These are phyloP conservation scores for Acanthochromis polyacanthus DNA, from an alignment of 2,113 vertebrate species.

Conservation along the genomic window DNA sequence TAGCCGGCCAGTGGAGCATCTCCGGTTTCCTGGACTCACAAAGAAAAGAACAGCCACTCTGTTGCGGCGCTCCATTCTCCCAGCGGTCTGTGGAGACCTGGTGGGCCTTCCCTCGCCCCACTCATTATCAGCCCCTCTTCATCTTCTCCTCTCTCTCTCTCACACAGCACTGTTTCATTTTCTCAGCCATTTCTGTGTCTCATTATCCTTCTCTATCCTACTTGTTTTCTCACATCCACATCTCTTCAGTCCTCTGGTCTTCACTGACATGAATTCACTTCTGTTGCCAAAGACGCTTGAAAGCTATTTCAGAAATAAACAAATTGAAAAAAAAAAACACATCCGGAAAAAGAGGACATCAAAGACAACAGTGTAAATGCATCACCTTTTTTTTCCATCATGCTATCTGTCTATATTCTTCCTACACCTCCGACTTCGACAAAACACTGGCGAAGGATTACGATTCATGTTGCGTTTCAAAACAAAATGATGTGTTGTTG, in stretches of 20 bases:
- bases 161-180: not conserved
- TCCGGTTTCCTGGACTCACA: conserved; percentile 64
- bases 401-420: not conserved
- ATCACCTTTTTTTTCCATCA: not conserved
- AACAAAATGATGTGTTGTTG: not conserved
- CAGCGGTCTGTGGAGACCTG: conserved; percentile 39
- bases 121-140: conserved; percentile 20
- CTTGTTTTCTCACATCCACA: not conserved
- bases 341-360: not conserved
- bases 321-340: not conserved
- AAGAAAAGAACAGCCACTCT: conserved; percentile 63
- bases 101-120: conserved; percentile 29
- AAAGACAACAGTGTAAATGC: not conserved
- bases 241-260: not conserved
- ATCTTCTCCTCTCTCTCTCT: not conserved
- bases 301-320: not conserved
- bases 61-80: conserved; percentile 49
- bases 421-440: not conserved
- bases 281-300: not conserved
- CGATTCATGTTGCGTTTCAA: conserved; percentile 20
- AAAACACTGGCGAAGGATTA: not conserved
- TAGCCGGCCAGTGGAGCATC: conserved; percentile 56
- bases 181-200: not conserved
- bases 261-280: not conserved
- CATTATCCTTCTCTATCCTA: not conserved